Evolutionary conservation across 2,888 invertebrate genomes (phyloP), one percentile per base, ranked within the genome.

Genomic region (Dexiosoma caninum): DNA sequence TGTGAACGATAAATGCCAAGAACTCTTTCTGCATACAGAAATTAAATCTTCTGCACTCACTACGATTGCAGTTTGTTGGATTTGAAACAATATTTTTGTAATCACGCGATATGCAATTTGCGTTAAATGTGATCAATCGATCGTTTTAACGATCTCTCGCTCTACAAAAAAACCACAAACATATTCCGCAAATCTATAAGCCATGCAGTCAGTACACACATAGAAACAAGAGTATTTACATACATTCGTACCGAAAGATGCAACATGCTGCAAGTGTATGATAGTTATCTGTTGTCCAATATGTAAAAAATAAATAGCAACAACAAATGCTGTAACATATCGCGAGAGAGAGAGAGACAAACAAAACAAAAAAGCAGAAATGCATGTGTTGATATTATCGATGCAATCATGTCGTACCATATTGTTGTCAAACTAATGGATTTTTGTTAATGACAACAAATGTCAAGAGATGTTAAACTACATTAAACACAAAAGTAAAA

Each of bases 401-500:
- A 79, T 66, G 78, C 83, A 80, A 84, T 83, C 83, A 78, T 83
- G 84, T 84, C 83, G 78, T 76, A 81, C 67, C 75, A 72, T 79
- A 82, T 84, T 79, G 82, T 57, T 78, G 81, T 83, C 83, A 83
- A 83, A 72, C 76, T 79, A 80, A 79, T 82, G 83, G 81, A 77
- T 77, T 81, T 81, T 72, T 77, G 69, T 76, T 80, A 81, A 78
- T 78, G 82, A 76, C 72, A 81, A 78, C 80, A 81, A 79, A 77
- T 82, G 81, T 81, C 81, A 77, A 44, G 72, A 81, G 62, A 67
- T 81, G 81, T 81, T 77, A 57, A 77, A 77, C 70, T 77, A 75
- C 75, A 75, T 67, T 75, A 67, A 75, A 75, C 75, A 75, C 49
- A 67, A 67, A n/a, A 67, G 40, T 66, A 46, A 55, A 62, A 46